These are phyloP conservation scores for Solenodon paradoxus DNA, from an alignment of 2,113 vertebrate genomes.

Conservation along the genomic window DNA sequence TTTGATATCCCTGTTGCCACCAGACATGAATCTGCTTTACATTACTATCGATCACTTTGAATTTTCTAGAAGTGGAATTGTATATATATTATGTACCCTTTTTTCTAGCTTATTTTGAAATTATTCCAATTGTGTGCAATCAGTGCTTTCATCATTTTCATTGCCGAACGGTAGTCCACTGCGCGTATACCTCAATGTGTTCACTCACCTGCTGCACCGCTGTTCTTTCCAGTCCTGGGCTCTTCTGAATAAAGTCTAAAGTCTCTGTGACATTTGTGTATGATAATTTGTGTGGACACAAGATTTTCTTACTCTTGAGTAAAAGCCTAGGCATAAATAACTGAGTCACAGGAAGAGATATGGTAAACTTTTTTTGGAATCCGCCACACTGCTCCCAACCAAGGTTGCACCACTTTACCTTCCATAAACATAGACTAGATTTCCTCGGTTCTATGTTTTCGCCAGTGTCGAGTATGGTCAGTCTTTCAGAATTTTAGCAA, in stretches of 20 bases:
- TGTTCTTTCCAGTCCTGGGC: not conserved
- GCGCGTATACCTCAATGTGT: not conserved
- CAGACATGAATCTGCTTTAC: not conserved
- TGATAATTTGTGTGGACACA: not conserved
- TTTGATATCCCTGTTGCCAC: not conserved
- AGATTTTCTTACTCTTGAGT: not conserved
- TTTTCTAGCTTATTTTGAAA: not conserved
- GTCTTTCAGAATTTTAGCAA: not conserved
- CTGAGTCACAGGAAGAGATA: not conserved
- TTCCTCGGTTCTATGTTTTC: too few species aligned
- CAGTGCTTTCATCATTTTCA: not conserved
- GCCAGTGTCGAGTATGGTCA: too few species aligned
- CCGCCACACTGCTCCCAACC: not conserved
- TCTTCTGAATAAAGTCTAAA: not conserved
- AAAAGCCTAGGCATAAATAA: not conserved
- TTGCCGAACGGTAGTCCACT: not conserved
- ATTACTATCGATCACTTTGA: not conserved
- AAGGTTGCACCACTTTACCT: not conserved
- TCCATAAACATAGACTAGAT: too few species aligned
- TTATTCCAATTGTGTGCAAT: not conserved
- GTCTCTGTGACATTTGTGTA: not conserved
- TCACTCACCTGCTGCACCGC: not conserved
- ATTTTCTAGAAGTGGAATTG: not conserved
- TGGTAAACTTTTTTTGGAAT: not conserved
- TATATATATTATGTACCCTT: too few species aligned